Evolutionary conservation across 2,113 vertebrate genomes (phyloP), one percentile per base, ranked within the genome.

Genomic region (Gobius niger): DNA sequence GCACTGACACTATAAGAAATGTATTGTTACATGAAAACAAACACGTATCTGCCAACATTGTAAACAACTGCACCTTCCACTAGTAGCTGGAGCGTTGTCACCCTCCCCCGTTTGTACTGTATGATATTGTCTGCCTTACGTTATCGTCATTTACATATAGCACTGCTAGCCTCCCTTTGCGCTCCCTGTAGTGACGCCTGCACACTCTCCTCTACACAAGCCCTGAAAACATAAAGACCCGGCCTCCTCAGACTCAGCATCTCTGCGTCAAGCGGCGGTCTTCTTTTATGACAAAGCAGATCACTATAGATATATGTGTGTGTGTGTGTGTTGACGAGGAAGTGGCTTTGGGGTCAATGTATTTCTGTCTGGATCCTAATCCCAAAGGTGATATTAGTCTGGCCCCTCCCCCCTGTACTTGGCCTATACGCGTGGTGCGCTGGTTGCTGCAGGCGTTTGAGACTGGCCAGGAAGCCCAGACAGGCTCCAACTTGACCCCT

Each of bases 331-430:
- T 59, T 44, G 64, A 65, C 64, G 72, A 57, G 77, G 59, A 60
- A 65, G 77, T 76, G 79, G 75, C 82, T 69, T 79, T 65, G 74
- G 86, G 87, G 85, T 90, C 79, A 88, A 79, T 89, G 76, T 77
- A 79, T 88, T 89, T 89, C 84, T 90, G 91, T 93, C 90, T 92
- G 90, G 88, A 87, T 86, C 85, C 75, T 89, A 92, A 88, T 93
- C 93, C 93, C 92, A 88, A 77, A 92, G 91, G 91, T 91, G 89
- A 92, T 88, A 92, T 93, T 90, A 90, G 91, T 90, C 86, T 90
- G 87, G 60, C 78, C 86, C 81, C 56, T 75, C 89, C 83, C 63
- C 24, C 88, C 84, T 65, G 40, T 52, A 62, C n/a, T 62, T 34
- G 56, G 56, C 65, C 34, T 78, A 65, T 70, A 59, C 44, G 44